phyloP scores from a whole-genome alignment of 2,888 invertebrate genomes.

The Andrena minutula region DNA sequence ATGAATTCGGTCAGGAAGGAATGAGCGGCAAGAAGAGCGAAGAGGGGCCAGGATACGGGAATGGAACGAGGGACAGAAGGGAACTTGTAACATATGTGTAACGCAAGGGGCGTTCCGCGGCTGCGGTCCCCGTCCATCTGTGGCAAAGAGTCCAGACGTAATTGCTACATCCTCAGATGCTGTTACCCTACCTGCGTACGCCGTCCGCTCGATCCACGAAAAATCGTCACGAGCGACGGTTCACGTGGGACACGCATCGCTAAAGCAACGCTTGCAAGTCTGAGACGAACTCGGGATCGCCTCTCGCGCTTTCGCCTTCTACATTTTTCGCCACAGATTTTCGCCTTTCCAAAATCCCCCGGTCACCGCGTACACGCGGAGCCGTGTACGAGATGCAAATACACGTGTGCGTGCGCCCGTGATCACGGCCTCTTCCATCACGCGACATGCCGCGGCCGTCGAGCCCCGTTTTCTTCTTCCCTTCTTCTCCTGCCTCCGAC shows the following conservation, averaged over 20 bases:
- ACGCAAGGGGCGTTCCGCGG: constrained; percentile 84
- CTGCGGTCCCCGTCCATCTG: constrained; percentile 81
- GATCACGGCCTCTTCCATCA: constrained; percentile 80
- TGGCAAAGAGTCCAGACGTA: constrained; percentile 78
- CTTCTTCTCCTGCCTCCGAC: constrained; percentile 13
- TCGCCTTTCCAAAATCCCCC: not conserved
- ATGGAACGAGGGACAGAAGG: constrained; percentile 61
- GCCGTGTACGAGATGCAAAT: constrained; percentile 60
- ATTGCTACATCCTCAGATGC: constrained; percentile 83
- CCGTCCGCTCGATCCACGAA: constrained; percentile 73
- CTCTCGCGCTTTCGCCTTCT: too few relatives aligned
- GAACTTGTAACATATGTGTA: constrained; percentile 83
- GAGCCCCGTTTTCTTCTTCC: constrained; percentile 25
- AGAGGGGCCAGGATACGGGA: constrained; percentile 51
- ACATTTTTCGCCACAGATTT: not conserved
- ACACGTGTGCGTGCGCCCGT: constrained; percentile 59
- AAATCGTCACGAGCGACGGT: constrained; percentile 69
- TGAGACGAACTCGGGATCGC: too few relatives aligned
- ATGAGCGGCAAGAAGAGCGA: constrained; percentile 61
- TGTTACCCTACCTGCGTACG: constrained; percentile 61
- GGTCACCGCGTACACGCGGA: not conserved
- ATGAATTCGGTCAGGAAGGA: constrained; percentile 72
- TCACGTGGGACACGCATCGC: constrained; percentile 8
- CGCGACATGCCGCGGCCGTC: constrained; percentile 77
- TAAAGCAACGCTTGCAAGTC: too few relatives aligned